Evolutionary conservation across 2,888 invertebrate species (phyloP), one percentile per base, ranked within the genome.

Genomic region (Tuta absoluta): DNA sequence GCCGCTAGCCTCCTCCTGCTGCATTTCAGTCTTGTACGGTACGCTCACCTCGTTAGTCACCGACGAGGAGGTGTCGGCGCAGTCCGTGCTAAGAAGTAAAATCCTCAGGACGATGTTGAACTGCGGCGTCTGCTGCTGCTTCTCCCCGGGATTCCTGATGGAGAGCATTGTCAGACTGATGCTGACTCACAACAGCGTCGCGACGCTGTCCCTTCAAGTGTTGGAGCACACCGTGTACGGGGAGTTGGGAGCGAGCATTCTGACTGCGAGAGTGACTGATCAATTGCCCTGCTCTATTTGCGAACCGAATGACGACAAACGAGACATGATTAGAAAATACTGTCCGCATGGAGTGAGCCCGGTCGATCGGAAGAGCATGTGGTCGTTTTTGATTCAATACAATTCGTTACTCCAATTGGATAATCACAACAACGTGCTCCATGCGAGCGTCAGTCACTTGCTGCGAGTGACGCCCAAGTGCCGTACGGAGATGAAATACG

Each of bases 51-150:
- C 89, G 0, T 76, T 93, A 2, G 77, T 93, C 0, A 84, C 87
- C 1, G 92, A 93, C 63, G 90, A 91, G 2, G 82, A 81, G 24
- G 74, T 91, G 0, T 74, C 87, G 0, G 89, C 89, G 0, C 79
- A 81, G 0, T 72, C 77, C 12, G 79, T 85, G 14, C 74, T 93
- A 1, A 81, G 92, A 48, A 80, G 86, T 19, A 87, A 92, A 65
- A 74, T 93, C n/a, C 76, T 94, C 0, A 91, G 92, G 68, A 92
- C 93, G 1, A 93, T 93, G 87, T 85, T 92, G 10, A 83, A 84
- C 57, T 92, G 93, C 63, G 94, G 94, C 0, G 93, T 92, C 0
- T 94, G 94, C 74, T 94, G 94, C 75, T 94, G 94, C 74, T 93
- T 94, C 72, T 92, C 94, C 0, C 90, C 93, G 0, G 91, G 87